Evolutionary conservation across 2,888 invertebrate genomes (phyloP).

Genomic region (Eristalis tenax): DNA sequence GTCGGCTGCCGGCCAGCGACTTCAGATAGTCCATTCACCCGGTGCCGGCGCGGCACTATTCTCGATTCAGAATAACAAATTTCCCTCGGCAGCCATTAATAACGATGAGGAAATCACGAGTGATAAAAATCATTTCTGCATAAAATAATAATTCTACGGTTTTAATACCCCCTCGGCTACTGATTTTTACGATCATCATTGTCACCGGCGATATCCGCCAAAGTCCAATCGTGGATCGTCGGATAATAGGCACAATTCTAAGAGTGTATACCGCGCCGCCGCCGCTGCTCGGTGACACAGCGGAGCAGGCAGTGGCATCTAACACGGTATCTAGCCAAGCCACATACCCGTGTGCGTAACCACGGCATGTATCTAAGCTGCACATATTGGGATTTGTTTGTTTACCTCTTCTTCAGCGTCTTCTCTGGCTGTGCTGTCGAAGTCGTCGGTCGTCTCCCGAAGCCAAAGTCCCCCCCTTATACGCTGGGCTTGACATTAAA

Average conservation of each 20-base stretch:
- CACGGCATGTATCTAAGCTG: constrained; percentile 63
- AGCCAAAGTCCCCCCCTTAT: constrained; percentile 10
- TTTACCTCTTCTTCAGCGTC: constrained; percentile 50
- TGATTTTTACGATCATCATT: constrained; percentile 68
- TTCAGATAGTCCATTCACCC: constrained; percentile 68
- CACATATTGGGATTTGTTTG: constrained; percentile 67
- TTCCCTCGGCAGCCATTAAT: constrained; percentile 58
- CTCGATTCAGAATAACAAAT: constrained; percentile 61
- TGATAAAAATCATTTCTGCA: constrained; percentile 72
- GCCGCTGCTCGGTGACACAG: constrained; percentile 20
- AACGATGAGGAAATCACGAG: constrained; percentile 72
- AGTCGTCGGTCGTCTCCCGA: constrained; percentile 7
- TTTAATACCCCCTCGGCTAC: constrained; percentile 58
- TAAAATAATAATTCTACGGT: constrained; percentile 70
- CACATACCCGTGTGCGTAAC: constrained; percentile 31
- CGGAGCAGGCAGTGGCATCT: constrained; percentile 51
- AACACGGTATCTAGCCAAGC: constrained; percentile 58
- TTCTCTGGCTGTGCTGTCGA: constrained; percentile 52
- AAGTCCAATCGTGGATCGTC: constrained; percentile 66
- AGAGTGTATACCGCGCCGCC: constrained; percentile 50
- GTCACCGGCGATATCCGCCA: constrained; percentile 70
- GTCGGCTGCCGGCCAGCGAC: constrained; percentile 14
- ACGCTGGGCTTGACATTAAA: constrained; percentile 14
- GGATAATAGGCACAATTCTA: constrained; percentile 66
- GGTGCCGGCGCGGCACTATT: constrained; percentile 38